Base-by-base conservation (phyloP, 2,113 vertebrate species). In the Nycticorax nycticorax region DNA sequence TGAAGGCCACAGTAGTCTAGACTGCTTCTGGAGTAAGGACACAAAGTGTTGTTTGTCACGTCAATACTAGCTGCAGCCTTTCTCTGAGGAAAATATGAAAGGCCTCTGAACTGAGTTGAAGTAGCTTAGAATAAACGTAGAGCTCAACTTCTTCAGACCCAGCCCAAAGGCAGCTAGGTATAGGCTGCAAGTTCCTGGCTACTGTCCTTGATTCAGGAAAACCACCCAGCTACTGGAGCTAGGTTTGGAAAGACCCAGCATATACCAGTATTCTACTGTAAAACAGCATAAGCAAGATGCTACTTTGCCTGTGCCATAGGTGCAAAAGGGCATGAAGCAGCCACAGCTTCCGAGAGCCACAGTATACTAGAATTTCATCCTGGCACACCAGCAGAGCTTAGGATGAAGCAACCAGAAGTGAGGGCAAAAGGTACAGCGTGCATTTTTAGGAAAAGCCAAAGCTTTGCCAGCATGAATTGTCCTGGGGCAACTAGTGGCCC, bases 371-470 rank as follows among this genome's bases (percentile, higher is more conserved):
- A 12, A 71, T 18, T 10, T 63, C 21, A 63, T 24, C 28, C 41
- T 28, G 26, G 45, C 75, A 50, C 12, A 50, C 9, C 26, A 86
- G 22, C 27, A 56, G 41, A 62, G 14, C 17, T 21, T 7, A 50
- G 24, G 35, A 74, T 45, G 10, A 73, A 81, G 35, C 12, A 67
- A 28, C 9, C 22, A 78, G 9, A 35, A 73, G 4, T 7, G 6
- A 85, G 11, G 11, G 14, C 13, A 73, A 56, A 47, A 82, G 28
- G 33, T 13, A 75, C 2, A 62, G 10, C 0, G 0, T 14, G 8
- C 13, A 1, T 75, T 37, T 85, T 24, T 32, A 47, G 15, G 35
- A 50, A 81, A 39, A 56, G 11, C 0, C 28, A 82, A 72, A 80
- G 22, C 10, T 85, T 72, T 75, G 12, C 24, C 43, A 75, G 32